Base-by-base conservation (phyloP, 1,140 invertebrate genomes). In the Coelopa frigida region DNA sequence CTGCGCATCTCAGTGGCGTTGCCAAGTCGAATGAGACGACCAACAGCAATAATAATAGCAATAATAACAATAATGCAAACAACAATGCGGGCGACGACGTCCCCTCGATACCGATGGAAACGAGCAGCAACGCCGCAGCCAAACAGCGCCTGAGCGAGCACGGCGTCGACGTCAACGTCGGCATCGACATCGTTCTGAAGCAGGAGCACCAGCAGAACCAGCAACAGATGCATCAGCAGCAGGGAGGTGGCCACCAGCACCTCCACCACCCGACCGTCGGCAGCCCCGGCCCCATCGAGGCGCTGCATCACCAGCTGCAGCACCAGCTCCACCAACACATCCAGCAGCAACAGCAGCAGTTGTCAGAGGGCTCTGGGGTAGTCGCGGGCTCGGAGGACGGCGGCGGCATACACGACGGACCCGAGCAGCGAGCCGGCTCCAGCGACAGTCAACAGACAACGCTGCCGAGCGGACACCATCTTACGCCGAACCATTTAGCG, bases 1-100 rank as follows among this genome's bases (percentile, higher is more conserved):
- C 59, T 1, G 61, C 56, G 2, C 62, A 65, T 17, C 56, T 62
- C 0, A 43, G 46, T 27, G 39, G 40, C n/a, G 46, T 42, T 15
- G 40, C 21, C 5, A 65, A 62, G 6, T 62, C 61, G 3, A 61
- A 60, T 6, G 57, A 56, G 15, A 20, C 21, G 21, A 26, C 7
- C 38, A 49, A 14, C 24, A 44, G 44, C 14, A 54, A 38, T 22
- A 44, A 31, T 31, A 44, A 8, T 26, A 29, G 15, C 29, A 42
- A 15, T 31, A 33, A 22, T 21, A 35, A 26, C 44, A 38, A 8
- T 15, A n/a, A 7, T 7, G 8, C 33, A 11, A 8, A n/a, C 4
- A 33, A 10, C 26, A 29, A 12, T 18, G 40, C n/a, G n/a, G n/a
- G n/a, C n/a, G 22, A 29, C n/a, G 26, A 11, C 23, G 27, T 7